phyloP scores from a whole-genome alignment of 1,140 invertebrate species.

The Sycophila sp. region DNA sequence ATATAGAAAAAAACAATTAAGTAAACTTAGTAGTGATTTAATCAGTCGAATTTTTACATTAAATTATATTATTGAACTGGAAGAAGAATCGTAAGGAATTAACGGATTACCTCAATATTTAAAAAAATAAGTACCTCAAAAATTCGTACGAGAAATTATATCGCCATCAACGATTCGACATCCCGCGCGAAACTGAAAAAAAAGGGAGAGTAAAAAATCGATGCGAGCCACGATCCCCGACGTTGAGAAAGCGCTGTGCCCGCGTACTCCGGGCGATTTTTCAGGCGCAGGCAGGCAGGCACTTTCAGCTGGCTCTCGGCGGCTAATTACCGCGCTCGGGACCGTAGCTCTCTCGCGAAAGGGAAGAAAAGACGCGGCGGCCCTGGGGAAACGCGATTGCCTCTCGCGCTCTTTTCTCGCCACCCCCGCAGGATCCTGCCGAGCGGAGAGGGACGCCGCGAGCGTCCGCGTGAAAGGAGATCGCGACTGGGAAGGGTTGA shows the following conservation, averaged over 20 bases:
- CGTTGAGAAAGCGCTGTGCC: background rate
- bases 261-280: slow-evolving; percentile 6
- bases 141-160: too few species aligned
- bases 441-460: background rate
- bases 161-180: too few species aligned
- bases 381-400: background rate
- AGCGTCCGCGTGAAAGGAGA: background rate
- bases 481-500: slow-evolving; percentile 13
- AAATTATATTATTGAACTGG: too few species aligned
- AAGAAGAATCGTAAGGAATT: too few species aligned
- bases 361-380: background rate
- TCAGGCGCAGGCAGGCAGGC: background rate
- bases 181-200: too few species aligned
- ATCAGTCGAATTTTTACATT: too few species aligned
- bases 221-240: background rate
- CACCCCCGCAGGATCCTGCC: background rate
- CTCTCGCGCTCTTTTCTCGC: slow-evolving; percentile 1
- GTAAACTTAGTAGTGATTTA: too few species aligned
- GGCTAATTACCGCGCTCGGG: slow-evolving; percentile 23
- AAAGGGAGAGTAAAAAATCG: too few species aligned
- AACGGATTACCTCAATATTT: too few species aligned
- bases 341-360: background rate
- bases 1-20: too few species aligned
- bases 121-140: too few species aligned
- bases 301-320: slow-evolving; percentile 6